Percentiles rank a stretch among this genome's conserved stretches.
Evolutionary conservation across 53 echinoderm and acorn worm genomes (phyloP).

Genomic region (Echinarachnius parma): DNA sequence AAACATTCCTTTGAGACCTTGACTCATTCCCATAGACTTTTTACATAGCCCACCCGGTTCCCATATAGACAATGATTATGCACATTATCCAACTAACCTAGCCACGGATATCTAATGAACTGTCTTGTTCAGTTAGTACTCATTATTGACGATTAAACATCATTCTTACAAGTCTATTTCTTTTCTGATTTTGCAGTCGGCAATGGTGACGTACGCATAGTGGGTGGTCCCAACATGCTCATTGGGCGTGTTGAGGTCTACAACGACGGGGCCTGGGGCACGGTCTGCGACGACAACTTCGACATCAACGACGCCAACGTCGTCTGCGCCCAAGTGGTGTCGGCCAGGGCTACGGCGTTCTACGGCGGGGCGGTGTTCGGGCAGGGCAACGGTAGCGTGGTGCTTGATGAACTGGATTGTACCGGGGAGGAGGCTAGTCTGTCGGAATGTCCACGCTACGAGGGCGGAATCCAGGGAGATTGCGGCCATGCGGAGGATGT

Average conservation of each 20-base stretch:
- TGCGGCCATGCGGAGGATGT: conserved; percentile 40
- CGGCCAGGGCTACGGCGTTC: conserved; percentile 14
- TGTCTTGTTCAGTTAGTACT: too few species aligned
- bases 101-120: too few species aligned
- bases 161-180: too few species aligned
- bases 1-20: too few species aligned
- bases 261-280: conserved; percentile 44
- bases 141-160: too few species aligned
- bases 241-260: conserved; percentile 46
- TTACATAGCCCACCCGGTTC: too few species aligned
- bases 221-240: conserved; percentile 22
- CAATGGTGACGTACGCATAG: conserved; percentile 36
- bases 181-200: conserved; percentile 18
- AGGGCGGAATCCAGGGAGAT: neutral
- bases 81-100: too few species aligned
- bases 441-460: conserved; percentile 10
- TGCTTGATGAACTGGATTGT: conserved; percentile 30
- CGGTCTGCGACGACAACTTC: conserved; percentile 50
- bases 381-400: conserved; percentile 23
- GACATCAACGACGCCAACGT: conserved; percentile 56
- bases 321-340: conserved; percentile 47
- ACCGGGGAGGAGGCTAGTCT: conserved; percentile 31
- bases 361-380: conserved; percentile 15
- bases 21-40: too few species aligned
- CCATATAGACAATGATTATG: too few species aligned